Percentiles rank a stretch among this genome's conserved stretches.
phyloP scores from a whole-genome alignment of 2,113 vertebrate species.

The Microcebus tavaratra region DNA sequence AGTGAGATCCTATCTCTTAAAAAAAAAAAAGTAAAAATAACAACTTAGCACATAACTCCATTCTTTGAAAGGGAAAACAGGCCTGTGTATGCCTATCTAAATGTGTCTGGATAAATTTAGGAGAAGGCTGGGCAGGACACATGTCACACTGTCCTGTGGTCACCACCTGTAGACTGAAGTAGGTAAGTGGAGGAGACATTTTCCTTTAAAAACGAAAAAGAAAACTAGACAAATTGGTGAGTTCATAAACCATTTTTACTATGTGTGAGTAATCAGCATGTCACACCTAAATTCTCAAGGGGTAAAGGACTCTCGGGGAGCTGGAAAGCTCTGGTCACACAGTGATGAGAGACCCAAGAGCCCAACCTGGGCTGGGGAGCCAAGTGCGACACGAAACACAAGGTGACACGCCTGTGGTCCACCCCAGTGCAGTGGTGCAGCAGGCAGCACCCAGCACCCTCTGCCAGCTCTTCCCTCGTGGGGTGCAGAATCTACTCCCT shows the following conservation, averaged over 20 bases:
- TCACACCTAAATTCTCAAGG: too few relatives aligned
- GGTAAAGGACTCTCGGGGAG: background rate
- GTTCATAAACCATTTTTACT: background rate
- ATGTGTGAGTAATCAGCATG: background rate
- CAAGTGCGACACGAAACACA: background rate
- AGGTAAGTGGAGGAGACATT: background rate
- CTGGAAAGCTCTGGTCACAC: background rate
- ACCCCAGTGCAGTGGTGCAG: background rate
- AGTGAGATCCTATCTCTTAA: background rate
- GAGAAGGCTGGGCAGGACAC: background rate
- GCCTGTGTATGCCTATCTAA: background rate
- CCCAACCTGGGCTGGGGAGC: background rate
- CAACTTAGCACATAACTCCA: background rate
- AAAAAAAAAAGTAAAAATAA: background rate
- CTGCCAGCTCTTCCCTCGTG: background rate
- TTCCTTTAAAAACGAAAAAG: background rate
- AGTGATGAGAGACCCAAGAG: background rate
- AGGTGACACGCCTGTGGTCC: background rate
- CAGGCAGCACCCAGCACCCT: background rate
- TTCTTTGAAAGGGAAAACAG: background rate
- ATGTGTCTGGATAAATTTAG: background rate
- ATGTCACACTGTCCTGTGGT: background rate
- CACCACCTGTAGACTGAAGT: background rate
- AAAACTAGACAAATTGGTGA: too few relatives aligned
- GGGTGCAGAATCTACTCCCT: background rate